Percentiles rank a stretch among this genome's conserved stretches.
phyloP scores from a whole-genome alignment of 2,797 vertebrate genomes.

The Sebastiscus tertius region DNA sequence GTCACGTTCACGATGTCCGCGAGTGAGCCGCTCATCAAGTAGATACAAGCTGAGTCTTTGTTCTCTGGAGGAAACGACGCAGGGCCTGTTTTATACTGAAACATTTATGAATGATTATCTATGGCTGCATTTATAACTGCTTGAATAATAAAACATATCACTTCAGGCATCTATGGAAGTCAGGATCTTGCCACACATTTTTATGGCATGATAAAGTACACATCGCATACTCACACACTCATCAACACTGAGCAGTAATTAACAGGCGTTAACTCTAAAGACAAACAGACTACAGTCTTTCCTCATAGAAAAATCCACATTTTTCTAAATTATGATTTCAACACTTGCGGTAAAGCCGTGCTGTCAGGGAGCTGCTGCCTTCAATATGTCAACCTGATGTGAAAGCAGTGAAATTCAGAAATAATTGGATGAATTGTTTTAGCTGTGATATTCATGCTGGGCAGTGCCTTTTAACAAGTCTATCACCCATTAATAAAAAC shows the following conservation, averaged over 20 bases:
- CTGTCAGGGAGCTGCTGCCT: background rate
- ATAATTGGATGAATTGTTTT: slow-evolving; percentile 3
- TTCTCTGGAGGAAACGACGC: slow-evolving; percentile 7
- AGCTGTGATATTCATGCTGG: slow-evolving; percentile 1
- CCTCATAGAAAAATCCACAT: background rate
- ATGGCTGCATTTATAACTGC: slow-evolving; percentile 6
- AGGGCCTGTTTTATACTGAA: slow-evolving; percentile 17
- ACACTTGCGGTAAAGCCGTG: background rate
- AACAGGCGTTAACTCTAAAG: background rate
- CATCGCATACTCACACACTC: slow-evolving; percentile 12
- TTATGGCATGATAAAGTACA: slow-evolving; percentile 10
- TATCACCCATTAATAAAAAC: slow-evolving; percentile 12
- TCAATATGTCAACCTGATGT: background rate
- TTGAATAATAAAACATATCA: slow-evolving; percentile 22
- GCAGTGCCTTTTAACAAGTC: slow-evolving; percentile 11
- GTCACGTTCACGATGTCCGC: slow-evolving; percentile 11
- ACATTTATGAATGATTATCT: slow-evolving; percentile 36
- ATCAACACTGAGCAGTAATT: slow-evolving; percentile 22
- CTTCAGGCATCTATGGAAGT: slow-evolving; percentile 25
- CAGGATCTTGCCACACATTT: slow-evolving; percentile 11
- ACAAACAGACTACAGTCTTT: background rate
- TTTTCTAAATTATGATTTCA: background rate
- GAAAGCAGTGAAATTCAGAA: background rate
- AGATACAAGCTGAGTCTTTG: slow-evolving; percentile 49
- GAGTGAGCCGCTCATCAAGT: slow-evolving; percentile 28